These are phyloP conservation scores for Epinephelus cyanopodus DNA, from an alignment of 2,113 vertebrate genomes.

Conservation along the genomic window DNA sequence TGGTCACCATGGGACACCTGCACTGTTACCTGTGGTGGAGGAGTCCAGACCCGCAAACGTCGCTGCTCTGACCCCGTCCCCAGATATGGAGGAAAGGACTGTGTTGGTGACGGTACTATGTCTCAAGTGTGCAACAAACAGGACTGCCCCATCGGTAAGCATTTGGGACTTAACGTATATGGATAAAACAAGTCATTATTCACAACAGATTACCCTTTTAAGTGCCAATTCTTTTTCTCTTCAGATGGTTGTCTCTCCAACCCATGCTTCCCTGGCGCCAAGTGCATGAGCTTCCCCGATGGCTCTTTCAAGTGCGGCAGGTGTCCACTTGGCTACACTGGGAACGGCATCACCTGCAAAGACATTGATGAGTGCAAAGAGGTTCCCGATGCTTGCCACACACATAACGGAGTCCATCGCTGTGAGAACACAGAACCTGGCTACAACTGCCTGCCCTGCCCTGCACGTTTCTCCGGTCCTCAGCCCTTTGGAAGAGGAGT, in stretches of 20 bases:
- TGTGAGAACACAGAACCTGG: constrained; percentile 96
- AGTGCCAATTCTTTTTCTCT: background rate
- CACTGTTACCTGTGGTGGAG: constrained; percentile 93
- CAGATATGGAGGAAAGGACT: constrained; percentile 93
- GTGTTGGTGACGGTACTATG: constrained; percentile 86
- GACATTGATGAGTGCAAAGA: constrained; percentile 96
- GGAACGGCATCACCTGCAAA: constrained; percentile 92
- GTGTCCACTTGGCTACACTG: constrained; percentile 92
- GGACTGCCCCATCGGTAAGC: constrained; percentile 83
- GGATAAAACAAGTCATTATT: background rate
- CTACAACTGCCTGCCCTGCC: constrained; percentile 96
- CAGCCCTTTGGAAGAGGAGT: constrained; percentile 93
- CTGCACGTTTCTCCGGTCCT: constrained; percentile 90
- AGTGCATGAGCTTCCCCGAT: constrained; percentile 92
- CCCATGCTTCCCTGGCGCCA: constrained; percentile 92
- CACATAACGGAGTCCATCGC: constrained; percentile 90
- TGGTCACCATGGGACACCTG: constrained; percentile 97
- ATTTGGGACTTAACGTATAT: background rate
- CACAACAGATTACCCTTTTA: background rate
- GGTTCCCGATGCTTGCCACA: constrained; percentile 93
- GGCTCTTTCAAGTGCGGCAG: constrained; percentile 95
- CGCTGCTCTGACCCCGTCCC: constrained; percentile 94
- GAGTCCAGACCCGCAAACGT: constrained; percentile 90
- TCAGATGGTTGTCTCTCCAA: constrained; percentile 97
- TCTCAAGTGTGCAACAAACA: constrained; percentile 91